Percentiles rank a stretch among this genome's conserved stretches.
These are phyloP conservation scores for Helicoverpa zea DNA, from an alignment of 1,140 invertebrate species.

Conservation along the genomic window DNA sequence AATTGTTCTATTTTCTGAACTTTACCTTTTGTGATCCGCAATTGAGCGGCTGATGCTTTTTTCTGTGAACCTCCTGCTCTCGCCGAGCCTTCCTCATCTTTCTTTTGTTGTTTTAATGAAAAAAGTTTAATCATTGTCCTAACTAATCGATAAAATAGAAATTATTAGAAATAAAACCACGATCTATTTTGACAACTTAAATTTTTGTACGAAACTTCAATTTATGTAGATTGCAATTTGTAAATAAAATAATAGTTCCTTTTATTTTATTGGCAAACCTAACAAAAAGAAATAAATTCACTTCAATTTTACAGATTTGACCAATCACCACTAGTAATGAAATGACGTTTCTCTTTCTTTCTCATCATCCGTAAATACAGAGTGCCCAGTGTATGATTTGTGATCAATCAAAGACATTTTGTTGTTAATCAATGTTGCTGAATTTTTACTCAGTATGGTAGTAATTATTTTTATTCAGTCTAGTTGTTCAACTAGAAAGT, in stretches of 20 bases:
- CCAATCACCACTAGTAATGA: slow-evolving; percentile 15
- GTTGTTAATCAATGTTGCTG: too few species aligned
- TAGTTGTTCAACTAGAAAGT: too few species aligned
- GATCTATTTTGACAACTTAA: slow-evolving; percentile 81
- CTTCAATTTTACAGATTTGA: background rate
- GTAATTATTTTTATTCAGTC: too few species aligned
- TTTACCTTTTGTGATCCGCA: slow-evolving; percentile 98
- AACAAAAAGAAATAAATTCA: slow-evolving; percentile 30
- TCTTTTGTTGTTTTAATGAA: slow-evolving; percentile 98
- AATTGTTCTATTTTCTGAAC: slow-evolving; percentile 44
- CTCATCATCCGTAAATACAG: background rate
- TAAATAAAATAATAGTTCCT: slow-evolving; percentile 31
- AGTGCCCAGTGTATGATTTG: background rate
- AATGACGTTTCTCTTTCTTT: background rate
- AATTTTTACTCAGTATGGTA: too few species aligned
- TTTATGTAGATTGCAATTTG: slow-evolving; percentile 39
- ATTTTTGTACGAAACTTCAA: slow-evolving; percentile 56
- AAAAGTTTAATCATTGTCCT: slow-evolving; percentile 98
- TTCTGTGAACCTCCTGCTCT: slow-evolving; percentile 93
- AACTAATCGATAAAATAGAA: slow-evolving; percentile 78
- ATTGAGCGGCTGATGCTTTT: slow-evolving; percentile 97
- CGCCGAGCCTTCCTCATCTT: slow-evolving; percentile 95
- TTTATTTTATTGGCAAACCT: slow-evolving; percentile 37
- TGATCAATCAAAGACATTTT: background rate
- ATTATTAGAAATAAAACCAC: slow-evolving; percentile 74